A percentile compares a stretch with the other conserved stretches of the same genome.
Evolutionary conservation across 1,140 invertebrate species (phyloP).

Genomic region (Apis dorsata): DNA sequence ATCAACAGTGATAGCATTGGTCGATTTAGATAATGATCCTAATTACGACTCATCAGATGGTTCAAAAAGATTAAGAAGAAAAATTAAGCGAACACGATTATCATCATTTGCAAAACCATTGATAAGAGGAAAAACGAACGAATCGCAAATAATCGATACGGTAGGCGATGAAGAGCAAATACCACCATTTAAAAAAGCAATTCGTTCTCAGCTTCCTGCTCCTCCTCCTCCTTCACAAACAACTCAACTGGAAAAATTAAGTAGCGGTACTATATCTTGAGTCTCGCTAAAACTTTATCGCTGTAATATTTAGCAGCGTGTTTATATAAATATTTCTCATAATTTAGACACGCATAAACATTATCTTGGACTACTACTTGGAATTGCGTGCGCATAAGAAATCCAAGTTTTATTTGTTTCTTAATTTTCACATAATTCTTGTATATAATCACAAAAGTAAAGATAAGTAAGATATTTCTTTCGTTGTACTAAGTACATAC

Average conservation of each 20-base stretch:
- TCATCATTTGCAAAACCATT: constrained; percentile 36
- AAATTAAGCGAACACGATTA: constrained; percentile 56
- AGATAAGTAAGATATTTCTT: constrained; percentile 45
- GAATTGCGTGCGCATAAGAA: background rate
- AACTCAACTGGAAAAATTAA: constrained; percentile 51
- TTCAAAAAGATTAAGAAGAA: constrained; percentile 36
- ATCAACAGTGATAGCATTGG: constrained; percentile 36
- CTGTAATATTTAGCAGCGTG: constrained; percentile 43
- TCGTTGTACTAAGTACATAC: constrained; percentile 65
- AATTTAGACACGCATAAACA: background rate
- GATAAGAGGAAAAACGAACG: constrained; percentile 45
- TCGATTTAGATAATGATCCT: constrained; percentile 62
- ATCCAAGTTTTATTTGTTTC: constrained; percentile 41
- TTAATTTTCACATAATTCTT: constrained; percentile 42
- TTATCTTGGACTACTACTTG: background rate
- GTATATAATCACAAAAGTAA: constrained; percentile 28
- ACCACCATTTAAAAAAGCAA: constrained; percentile 56
- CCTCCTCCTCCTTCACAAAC: constrained; percentile 33
- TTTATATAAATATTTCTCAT: constrained; percentile 27
- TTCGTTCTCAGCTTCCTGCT: constrained; percentile 53
- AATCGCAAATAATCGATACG: constrained; percentile 50
- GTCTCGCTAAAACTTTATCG: constrained; percentile 51
- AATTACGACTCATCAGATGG: constrained; percentile 49
- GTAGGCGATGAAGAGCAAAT: constrained; percentile 64
- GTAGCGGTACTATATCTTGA: constrained; percentile 54